Conservation (phyloP, 2,113 vertebrate genomes). For the Siniperca knerii region DNA sequence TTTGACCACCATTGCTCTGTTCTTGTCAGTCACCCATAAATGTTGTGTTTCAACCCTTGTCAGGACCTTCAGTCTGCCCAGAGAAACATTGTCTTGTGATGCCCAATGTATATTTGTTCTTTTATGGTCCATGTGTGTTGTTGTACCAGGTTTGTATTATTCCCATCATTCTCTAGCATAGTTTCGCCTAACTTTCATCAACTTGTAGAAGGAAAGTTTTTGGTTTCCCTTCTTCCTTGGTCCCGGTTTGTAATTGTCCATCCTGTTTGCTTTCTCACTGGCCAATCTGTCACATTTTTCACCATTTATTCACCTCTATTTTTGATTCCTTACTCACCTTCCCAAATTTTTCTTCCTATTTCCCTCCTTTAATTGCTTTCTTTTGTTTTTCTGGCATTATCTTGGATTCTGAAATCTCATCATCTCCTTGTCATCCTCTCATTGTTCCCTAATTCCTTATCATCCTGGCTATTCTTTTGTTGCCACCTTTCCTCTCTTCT, state of each 20-base stretch:
- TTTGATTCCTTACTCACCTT: background rate
- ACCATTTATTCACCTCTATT: background rate
- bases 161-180: background rate
- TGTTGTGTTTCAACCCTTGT: background rate
- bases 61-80: background rate
- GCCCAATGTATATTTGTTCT: background rate
- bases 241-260: background rate
- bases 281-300: background rate
- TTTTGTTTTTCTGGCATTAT: background rate
- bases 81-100: background rate
- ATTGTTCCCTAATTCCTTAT: background rate
- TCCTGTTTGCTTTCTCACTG: background rate
- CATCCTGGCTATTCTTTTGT: background rate
- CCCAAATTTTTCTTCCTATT: background rate
- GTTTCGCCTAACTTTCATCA: background rate
- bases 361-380: background rate
- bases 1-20: too few relatives aligned
- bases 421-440: background rate
- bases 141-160: conserved; percentile 25
- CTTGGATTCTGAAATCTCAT: background rate
- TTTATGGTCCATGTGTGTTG: background rate
- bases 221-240: background rate
- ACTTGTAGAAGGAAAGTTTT: background rate
- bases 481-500: background rate
- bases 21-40: background rate